A percentile compares a stretch with the other conserved stretches of the same genome.
Conservation (phyloP, 2,888 invertebrate species). For the Clusia tigrina region DNA sequence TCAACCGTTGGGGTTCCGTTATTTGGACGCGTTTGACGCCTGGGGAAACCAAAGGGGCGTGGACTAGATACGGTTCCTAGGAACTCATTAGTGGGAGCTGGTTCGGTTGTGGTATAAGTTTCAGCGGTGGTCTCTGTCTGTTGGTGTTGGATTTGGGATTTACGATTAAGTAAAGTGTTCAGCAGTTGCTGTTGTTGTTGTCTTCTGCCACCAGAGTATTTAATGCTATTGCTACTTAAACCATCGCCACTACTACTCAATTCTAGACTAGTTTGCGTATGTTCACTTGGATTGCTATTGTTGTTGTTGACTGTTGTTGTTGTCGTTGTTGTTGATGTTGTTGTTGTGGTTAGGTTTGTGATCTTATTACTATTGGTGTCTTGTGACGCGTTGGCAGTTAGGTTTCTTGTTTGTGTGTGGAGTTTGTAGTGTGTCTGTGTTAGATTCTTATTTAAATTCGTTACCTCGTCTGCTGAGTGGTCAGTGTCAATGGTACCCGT, state of each 20-base stretch:
- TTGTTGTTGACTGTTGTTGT: slow-evolving; percentile 28
- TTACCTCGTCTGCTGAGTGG: slow-evolving; percentile 48
- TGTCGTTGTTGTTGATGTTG: slow-evolving; percentile 30
- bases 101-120: slow-evolving; percentile 40
- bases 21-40: slow-evolving; percentile 65
- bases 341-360: slow-evolving; percentile 22
- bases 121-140: slow-evolving; percentile 37
- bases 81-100: slow-evolving; percentile 50
- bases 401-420: slow-evolving; percentile 40
- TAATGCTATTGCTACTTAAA: slow-evolving; percentile 44
- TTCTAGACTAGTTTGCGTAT: slow-evolving; percentile 49
- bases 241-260: slow-evolving; percentile 45
- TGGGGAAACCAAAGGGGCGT: slow-evolving; percentile 67
- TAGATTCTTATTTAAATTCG: slow-evolving; percentile 35
- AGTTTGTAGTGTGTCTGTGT: slow-evolving; percentile 46
- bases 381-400: too few relatives aligned
- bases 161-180: slow-evolving; percentile 42
- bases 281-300: slow-evolving; percentile 16
- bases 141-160: slow-evolving; percentile 38
- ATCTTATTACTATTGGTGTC: slow-evolving; percentile 38
- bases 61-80: slow-evolving; percentile 66
- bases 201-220: slow-evolving; percentile 53
- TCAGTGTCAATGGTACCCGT: slow-evolving; percentile 33
- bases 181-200: slow-evolving; percentile 43
- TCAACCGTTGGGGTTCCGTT: slow-evolving; percentile 41